Evolutionary conservation across 2,888 invertebrate species (phyloP), one percentile per base, ranked within the genome.

Genomic region (Encarsia formosa): DNA sequence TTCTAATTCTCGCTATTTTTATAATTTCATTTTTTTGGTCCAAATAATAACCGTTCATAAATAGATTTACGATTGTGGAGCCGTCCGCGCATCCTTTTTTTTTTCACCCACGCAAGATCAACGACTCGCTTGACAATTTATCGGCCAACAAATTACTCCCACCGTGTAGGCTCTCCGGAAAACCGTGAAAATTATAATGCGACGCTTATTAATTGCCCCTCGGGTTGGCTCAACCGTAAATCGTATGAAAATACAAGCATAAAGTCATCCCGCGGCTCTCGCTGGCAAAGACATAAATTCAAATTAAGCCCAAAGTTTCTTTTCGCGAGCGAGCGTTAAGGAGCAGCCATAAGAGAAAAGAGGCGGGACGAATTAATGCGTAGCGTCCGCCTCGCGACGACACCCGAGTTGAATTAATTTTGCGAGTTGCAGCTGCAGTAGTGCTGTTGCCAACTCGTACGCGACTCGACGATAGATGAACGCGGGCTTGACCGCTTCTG

Each of bases 341-440:
- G 23, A 13, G 39, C 20, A 23, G 34, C 26, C 6, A 6, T 5
- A 5, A 8, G 31, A 31, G 45, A 35, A 31, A 48, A 52, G 45
- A 55, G 49, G 31, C 49, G 49, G 45, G 49, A 56, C 52, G 56
- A 56, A 52, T 56, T 49, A 52, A 56, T 49, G 56, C 38, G 23
- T n/a, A 34, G n/a, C 48, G 34, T 22, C 22, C 42, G 35, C 31
- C 13, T 11, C 38, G 11, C 41, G 46, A 46, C 54, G 51, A 50
- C 50, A 50, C 43, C 43, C 50, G 43, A 55, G 49, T 55, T 52
- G 35, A 55, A 55, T 55, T 51, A 55, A 49, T 52, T 52, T 49
- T 43, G n/a, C 8, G 29, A 29, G 29, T 9, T 8, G 13, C 29
- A 29, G 29, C 29, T 29, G 8, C 29, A 29, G 29, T 8, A 29